Evolutionary conservation across 2,113 vertebrate genomes (phyloP).

Genomic region (Ivindomyrus marchei): DNA sequence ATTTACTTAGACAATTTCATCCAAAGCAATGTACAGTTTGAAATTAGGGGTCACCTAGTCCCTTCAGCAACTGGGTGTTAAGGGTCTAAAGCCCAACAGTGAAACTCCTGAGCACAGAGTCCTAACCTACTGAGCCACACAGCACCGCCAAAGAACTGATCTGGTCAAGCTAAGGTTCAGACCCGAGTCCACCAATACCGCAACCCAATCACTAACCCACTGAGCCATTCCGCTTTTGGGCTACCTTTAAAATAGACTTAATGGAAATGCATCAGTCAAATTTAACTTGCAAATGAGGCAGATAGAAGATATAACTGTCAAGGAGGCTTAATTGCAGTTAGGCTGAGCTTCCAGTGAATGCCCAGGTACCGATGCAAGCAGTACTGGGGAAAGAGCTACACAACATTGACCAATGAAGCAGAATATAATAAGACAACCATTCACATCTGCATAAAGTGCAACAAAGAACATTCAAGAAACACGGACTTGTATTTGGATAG

Average conservation of each 20-base stretch:
- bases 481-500: not conserved
- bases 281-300: not conserved
- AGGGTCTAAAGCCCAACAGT: not conserved
- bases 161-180: not conserved
- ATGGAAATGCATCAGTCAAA: not conserved
- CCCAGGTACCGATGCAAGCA: not conserved
- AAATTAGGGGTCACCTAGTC: not conserved
- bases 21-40: not conserved
- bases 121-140: not conserved
- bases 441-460: not conserved
- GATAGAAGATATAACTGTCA: not conserved
- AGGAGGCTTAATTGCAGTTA: not conserved
- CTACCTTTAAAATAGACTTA: not conserved
- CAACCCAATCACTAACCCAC: not conserved
- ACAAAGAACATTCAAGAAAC: not conserved
- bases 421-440: not conserved
- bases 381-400: not conserved
- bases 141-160: not conserved
- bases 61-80: not conserved
- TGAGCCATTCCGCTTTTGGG: not conserved
- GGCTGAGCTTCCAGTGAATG: not conserved
- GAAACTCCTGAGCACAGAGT: not conserved
- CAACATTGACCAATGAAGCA: not conserved
- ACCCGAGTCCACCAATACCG: too few species aligned
- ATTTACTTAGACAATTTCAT: not conserved